These are phyloP conservation scores for Nudaria mundana DNA, from an alignment of 2,888 invertebrate genomes.

Conservation along the genomic window DNA sequence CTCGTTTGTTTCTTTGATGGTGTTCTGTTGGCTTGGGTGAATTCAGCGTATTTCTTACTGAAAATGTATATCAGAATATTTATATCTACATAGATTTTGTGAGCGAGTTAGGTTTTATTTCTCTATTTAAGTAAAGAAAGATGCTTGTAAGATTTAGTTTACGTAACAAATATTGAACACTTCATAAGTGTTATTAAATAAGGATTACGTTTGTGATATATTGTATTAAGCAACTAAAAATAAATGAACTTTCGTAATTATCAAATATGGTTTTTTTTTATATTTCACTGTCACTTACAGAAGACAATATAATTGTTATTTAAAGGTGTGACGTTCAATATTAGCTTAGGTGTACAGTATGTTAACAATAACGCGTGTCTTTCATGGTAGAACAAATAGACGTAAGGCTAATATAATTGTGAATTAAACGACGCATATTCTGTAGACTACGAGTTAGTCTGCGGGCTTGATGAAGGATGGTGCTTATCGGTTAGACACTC, in stretches of 20 bases:
- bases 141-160: conserved; percentile 13
- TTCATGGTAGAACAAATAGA: conserved; percentile 39
- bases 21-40: neutral
- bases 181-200: conserved; percentile 32
- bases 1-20: neutral
- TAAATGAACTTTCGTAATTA: conserved; percentile 50
- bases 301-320: conserved; percentile 24
- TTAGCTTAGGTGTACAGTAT: conserved; percentile 43
- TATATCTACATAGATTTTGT: conserved; percentile 14
- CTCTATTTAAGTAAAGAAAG: conserved; percentile 17
- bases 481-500: conserved; percentile 23
- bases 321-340: conserved; percentile 34
- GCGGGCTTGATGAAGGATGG: conserved; percentile 20
- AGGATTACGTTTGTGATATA: conserved; percentile 63
- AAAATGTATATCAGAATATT: conserved; percentile 34
- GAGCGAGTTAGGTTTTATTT: conserved; percentile 17
- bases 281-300: conserved; percentile 19
- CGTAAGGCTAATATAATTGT: conserved; percentile 36
- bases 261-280: conserved; percentile 21
- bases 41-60: too few species aligned
- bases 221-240: conserved; percentile 49
- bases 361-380: conserved; percentile 36
- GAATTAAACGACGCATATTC: conserved; percentile 17
- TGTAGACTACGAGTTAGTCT: conserved; percentile 21
- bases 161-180: conserved; percentile 21